These are phyloP conservation scores for Drosophila algonquin DNA, from an alignment of 2,888 invertebrate species.

Conservation along the genomic window DNA sequence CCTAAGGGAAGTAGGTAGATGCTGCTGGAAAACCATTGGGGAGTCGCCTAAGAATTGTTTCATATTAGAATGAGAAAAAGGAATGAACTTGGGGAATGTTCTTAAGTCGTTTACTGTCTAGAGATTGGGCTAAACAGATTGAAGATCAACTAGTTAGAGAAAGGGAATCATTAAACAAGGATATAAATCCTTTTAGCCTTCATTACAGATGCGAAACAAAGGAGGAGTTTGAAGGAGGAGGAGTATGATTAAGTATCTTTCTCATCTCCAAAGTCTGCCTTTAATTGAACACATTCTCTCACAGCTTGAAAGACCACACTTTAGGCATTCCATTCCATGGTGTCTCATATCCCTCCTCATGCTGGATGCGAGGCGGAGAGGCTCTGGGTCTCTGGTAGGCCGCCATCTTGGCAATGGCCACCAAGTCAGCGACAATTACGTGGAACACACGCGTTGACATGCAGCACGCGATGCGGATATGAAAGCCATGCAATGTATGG, in stretches of 20 bases:
- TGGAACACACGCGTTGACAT: conserved; percentile 81
- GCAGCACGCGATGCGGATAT: conserved; percentile 79
- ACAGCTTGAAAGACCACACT: neutral
- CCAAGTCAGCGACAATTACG: conserved; percentile 71
- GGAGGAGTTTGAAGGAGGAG: no score
- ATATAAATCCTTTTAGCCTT: neutral
- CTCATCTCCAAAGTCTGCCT: no score
- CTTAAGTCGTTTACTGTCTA: no score
- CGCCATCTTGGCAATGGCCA: conserved; percentile 63
- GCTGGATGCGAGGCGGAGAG: conserved; percentile 20
- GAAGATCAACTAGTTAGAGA: neutral
- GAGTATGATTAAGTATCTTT: no score
- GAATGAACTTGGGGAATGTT: no score
- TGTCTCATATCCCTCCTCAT: neutral
- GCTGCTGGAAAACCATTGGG: neutral
- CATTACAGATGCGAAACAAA: no score
- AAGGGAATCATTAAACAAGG: neutral
- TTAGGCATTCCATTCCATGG: neutral
- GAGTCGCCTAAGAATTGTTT: no score
- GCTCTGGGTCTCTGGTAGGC: neutral
- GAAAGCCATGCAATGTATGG: conserved; percentile 49
- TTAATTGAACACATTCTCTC: no score
- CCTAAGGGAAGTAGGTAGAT: neutral
- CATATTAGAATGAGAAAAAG: no score
- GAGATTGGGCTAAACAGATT: no score